phyloP scores from a whole-genome alignment of 2,888 invertebrate species.

The Aradus depressus region DNA sequence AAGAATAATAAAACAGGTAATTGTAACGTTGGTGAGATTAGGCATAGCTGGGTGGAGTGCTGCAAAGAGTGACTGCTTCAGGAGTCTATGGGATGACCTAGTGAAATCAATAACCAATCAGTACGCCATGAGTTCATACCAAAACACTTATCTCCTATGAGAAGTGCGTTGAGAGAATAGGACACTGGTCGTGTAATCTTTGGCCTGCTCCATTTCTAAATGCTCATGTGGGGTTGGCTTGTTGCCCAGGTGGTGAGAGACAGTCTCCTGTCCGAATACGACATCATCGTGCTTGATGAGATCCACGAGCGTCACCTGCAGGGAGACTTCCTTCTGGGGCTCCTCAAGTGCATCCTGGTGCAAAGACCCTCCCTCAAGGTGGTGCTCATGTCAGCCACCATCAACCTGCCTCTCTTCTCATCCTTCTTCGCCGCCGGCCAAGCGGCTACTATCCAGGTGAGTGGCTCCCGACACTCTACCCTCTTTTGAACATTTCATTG shows the following conservation, averaged over 20 bases:
- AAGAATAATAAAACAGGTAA: too few species aligned
- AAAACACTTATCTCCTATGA: too few species aligned
- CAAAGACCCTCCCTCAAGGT: constrained; percentile 71
- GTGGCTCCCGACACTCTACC: constrained; percentile 1
- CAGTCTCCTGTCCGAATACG: constrained; percentile 66
- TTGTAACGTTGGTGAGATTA: too few species aligned
- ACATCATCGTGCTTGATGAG: constrained; percentile 92
- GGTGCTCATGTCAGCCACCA: constrained; percentile 97
- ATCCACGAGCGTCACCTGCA: constrained; percentile 93
- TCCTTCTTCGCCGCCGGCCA: constrained; percentile 76
- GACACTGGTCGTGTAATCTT: too few species aligned
- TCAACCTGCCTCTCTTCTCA: constrained; percentile 88
- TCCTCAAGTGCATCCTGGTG: constrained; percentile 81
- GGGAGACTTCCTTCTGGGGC: constrained; percentile 87
- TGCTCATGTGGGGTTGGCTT: too few species aligned
- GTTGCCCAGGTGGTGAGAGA: constrained; percentile 70
- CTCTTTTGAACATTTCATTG: not conserved
- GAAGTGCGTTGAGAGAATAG: too few species aligned
- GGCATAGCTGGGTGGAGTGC: too few species aligned
- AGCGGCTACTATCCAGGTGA: constrained; percentile 69
- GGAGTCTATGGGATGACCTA: too few species aligned
- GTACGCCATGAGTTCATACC: too few species aligned
- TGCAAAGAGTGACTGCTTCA: too few species aligned
- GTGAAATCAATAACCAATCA: too few species aligned
- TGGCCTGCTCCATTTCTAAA: too few species aligned